Evolutionary conservation across 2,113 vertebrate genomes (phyloP).

Genomic region (Holacanthus passer): DNA sequence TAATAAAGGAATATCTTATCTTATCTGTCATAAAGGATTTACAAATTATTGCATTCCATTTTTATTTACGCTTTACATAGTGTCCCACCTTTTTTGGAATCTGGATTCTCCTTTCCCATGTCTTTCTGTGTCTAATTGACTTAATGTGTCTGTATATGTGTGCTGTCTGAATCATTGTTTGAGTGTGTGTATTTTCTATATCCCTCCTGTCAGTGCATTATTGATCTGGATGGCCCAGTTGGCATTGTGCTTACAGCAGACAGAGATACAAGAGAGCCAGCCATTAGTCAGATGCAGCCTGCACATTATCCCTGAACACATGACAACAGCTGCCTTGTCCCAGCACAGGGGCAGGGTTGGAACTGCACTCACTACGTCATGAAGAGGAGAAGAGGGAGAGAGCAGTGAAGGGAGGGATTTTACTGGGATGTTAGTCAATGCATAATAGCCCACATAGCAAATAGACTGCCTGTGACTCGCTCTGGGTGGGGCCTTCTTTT

Average conservation of each 20-base stretch:
- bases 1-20: too few species aligned
- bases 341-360: slow-evolving; percentile 66
- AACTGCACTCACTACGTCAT: slow-evolving; percentile 61
- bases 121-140: not conserved
- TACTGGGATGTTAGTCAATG: slow-evolving; percentile 73
- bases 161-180: slow-evolving; percentile 8
- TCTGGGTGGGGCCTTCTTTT: slow-evolving; percentile 74
- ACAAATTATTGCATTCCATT: too few species aligned
- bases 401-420: slow-evolving; percentile 52
- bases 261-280: slow-evolving; percentile 65
- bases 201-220: slow-evolving; percentile 51
- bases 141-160: not conserved
- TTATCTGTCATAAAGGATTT: too few species aligned
- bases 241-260: slow-evolving; percentile 64
- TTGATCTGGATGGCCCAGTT: slow-evolving; percentile 71
- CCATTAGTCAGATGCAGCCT: slow-evolving; percentile 69
- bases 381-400: slow-evolving; percentile 53
- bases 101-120: slow-evolving; percentile 3
- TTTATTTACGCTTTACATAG: too few species aligned
- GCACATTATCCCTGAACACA: slow-evolving; percentile 71
- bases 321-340: slow-evolving; percentile 83
- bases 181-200: slow-evolving; percentile 23
- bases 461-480: slow-evolving; percentile 66
- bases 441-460: slow-evolving; percentile 78
- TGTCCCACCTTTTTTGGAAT: too few species aligned